Evolutionary conservation across 2,888 invertebrate species (phyloP), one percentile per base, ranked within the genome.

Genomic region (Ctenicera cuprea): DNA sequence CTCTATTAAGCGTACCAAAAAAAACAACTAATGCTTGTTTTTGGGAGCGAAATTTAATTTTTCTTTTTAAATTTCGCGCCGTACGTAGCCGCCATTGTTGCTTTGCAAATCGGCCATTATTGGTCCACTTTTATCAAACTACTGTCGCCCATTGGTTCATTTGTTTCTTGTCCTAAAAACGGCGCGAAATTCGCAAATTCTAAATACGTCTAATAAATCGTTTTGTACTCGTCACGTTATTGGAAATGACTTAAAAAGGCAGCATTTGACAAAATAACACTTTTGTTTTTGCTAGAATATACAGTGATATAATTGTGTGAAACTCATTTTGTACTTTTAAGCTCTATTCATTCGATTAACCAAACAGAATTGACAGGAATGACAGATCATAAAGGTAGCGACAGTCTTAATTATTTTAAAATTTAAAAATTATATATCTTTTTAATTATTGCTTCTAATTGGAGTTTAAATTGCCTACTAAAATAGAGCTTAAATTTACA

Each of bases 401-500:
- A 66, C 65, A 66, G 65, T 66, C 65, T 70, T 48, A 22, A 7
- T 63, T 20, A 59, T 43, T 59, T 12, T 3, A 66, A 37, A 33
- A 33, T 33, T 54, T 41, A n/a, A 41, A 54, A 48, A 20, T 16
- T 1, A 52, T n/a, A 14, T 57, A 30, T 9, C 3, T 57, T 20
- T 20, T 22, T 37, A 45, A 11, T 57, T 48, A 62, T 69, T 62
- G 62, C 69, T 69, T 59, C 45, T 26, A 11, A 37, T 33, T 48
- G 22, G 37, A 64, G 52, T 41, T n/a, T 33, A n/a, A 20, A 18
- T 59, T 59, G 61, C 38, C 11, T 50, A 14, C 20, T 54, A 9
- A 18, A 69, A 52, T 57, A 50, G 70, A 74, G 43, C 62, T 45
- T 67, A 71, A 74, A 71, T 54, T 33, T 74, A 66, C 70, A 70